Conservation (phyloP, 2,888 invertebrate species). For the Arrhopalites spinosus region DNA sequence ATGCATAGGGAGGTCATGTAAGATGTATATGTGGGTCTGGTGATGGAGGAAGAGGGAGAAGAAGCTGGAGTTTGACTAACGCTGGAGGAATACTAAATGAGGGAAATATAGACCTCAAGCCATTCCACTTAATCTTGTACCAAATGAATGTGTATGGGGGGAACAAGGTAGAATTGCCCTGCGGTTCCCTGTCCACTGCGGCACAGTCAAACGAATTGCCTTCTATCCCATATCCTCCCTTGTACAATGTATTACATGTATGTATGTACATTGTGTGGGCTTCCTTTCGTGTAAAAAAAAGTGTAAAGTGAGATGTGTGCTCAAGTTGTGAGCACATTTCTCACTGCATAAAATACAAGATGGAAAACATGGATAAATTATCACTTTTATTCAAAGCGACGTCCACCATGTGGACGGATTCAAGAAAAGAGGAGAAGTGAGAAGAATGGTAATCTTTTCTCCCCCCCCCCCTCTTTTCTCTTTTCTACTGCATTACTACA, state of each 20-base stretch:
- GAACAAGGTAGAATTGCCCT: slow-evolving; percentile 42
- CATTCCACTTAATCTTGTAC: slow-evolving; percentile 48
- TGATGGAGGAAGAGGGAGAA: neutral
- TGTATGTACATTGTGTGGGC: no score
- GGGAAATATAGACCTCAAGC: slow-evolving; percentile 40
- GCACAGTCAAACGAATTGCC: neutral
- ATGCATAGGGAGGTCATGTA: no score
- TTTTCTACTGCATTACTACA: no score
- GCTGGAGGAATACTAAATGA: slow-evolving; percentile 42
- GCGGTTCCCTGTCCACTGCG: slow-evolving; percentile 27
- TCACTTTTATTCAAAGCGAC: slow-evolving; percentile 23
- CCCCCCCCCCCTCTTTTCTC: no score
- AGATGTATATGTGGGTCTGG: no score
- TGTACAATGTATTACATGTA: no score
- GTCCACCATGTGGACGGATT: neutral
- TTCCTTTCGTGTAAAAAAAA: no score
- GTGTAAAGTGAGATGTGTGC: no score
- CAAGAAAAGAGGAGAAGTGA: no score
- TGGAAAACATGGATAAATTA: slow-evolving; percentile 22
- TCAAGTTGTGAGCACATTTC: slow-evolving; percentile 24
- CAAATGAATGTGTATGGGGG: slow-evolving; percentile 47
- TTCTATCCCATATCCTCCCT: neutral
- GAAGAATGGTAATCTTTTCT: no score
- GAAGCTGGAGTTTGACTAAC: slow-evolving; percentile 22
- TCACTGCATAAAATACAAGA: slow-evolving; percentile 10